These are phyloP conservation scores for Philereme vetulata DNA, from an alignment of 2,888 invertebrate species.

Conservation along the genomic window DNA sequence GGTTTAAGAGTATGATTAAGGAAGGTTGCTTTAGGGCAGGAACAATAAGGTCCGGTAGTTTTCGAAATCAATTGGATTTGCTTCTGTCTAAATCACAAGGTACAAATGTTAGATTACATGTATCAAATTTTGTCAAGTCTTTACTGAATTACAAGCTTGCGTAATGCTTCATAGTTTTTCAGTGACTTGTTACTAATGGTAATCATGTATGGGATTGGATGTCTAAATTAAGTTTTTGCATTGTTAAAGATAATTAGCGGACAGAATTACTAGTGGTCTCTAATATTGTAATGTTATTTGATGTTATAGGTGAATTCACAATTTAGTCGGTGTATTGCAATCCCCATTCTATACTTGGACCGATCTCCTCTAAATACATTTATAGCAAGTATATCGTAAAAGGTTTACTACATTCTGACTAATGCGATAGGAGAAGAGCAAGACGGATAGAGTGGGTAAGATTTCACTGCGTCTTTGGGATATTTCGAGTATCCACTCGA, in stretches of 20 bases:
- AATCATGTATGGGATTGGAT: constrained; percentile 60
- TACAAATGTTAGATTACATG: constrained; percentile 73
- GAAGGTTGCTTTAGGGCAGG: constrained; percentile 52
- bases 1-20: constrained; percentile 55
- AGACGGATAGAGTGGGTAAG: no score
- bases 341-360: constrained; percentile 61
- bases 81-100: constrained; percentile 67
- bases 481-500: no score
- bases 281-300: constrained; percentile 75
- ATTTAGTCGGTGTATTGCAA: constrained; percentile 75
- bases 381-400: neutral
- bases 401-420: constrained; percentile 3
- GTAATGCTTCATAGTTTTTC: constrained; percentile 38
- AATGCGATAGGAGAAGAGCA: no score
- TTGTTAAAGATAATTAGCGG: constrained; percentile 74
- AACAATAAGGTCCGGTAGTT: constrained; percentile 53
- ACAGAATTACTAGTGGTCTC: constrained; percentile 64
- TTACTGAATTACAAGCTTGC: constrained; percentile 51
- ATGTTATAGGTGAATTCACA: constrained; percentile 72
- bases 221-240: constrained; percentile 71
- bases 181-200: constrained; percentile 47
- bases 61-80: constrained; percentile 61
- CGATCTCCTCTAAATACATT: constrained; percentile 56
- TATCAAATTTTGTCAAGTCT: constrained; percentile 41
- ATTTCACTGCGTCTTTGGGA: no score